These are phyloP conservation scores for Microcaecilia unicolor DNA, from an alignment of 2,797 vertebrate genomes.

Conservation along the genomic window DNA sequence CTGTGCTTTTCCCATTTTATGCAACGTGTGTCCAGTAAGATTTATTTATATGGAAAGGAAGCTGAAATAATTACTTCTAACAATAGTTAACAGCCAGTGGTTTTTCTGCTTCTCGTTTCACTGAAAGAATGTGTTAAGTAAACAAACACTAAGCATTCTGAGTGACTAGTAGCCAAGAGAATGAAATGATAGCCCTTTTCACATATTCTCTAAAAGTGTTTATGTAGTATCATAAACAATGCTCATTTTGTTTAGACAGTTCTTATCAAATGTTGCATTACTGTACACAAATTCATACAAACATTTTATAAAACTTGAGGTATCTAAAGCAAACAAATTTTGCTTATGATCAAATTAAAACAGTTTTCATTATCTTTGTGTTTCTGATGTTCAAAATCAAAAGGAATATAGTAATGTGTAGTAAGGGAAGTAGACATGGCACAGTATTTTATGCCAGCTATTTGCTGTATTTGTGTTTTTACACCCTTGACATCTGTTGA, in stretches of 20 bases:
- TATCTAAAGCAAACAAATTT: slow-evolving; percentile 19
- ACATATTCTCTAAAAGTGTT: slow-evolving; percentile 17
- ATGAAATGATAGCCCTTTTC: slow-evolving; percentile 8
- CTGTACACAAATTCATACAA: slow-evolving; percentile 18
- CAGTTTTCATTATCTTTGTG: slow-evolving; percentile 11
- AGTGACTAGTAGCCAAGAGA: slow-evolving; percentile 20
- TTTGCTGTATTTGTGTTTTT: too few relatives aligned
- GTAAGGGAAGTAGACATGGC: not conserved
- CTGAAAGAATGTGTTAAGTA: slow-evolving; percentile 24
- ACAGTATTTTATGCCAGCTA: not conserved
- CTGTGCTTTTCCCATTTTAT: slow-evolving; percentile 23
- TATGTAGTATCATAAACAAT: slow-evolving; percentile 22
- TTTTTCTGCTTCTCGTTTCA: slow-evolving; percentile 27
- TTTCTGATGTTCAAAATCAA: slow-evolving; percentile 21
- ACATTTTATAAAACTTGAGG: slow-evolving; percentile 16
- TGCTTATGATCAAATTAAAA: slow-evolving; percentile 11
- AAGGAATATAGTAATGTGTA: slow-evolving; percentile 10
- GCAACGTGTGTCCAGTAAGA: too few relatives aligned
- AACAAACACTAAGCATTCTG: slow-evolving; percentile 25
- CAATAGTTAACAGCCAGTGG: slow-evolving; percentile 30
- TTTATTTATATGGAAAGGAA: slow-evolving; percentile 26
- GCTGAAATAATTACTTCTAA: slow-evolving; percentile 26
- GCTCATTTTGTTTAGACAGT: slow-evolving; percentile 32
- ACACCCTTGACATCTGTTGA: too few relatives aligned
- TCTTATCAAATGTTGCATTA: slow-evolving; percentile 28